Conservation (phyloP, 2,113 vertebrate species). For the Paracanthobrama guichenoti region DNA sequence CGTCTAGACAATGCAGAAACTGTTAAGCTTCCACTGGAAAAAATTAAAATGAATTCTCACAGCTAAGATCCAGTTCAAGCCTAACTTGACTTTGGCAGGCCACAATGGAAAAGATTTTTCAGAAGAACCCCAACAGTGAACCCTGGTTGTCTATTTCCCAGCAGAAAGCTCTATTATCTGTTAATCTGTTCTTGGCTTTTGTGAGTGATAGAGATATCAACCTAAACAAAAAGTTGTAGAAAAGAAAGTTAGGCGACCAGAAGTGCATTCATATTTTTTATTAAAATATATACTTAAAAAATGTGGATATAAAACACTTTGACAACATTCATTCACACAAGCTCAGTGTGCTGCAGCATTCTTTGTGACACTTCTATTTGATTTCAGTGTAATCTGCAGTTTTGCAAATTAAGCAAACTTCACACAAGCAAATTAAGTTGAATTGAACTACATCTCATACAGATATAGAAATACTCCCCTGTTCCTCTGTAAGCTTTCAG, state of each 20-base stretch:
- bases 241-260: neutral
- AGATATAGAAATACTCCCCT: slow-evolving; percentile 30
- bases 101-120: neutral
- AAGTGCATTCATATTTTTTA: slow-evolving; percentile 65
- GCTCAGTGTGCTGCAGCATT: slow-evolving; percentile 26
- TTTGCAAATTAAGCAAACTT: slow-evolving; percentile 45
- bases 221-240: neutral
- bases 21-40: neutral
- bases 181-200: neutral
- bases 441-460: slow-evolving; percentile 15
- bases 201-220: neutral
- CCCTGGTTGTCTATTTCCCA: neutral
- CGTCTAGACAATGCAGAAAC: neutral
- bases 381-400: slow-evolving; percentile 45
- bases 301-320: slow-evolving; percentile 93
- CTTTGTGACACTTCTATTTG: slow-evolving; percentile 14
- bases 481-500: slow-evolving; percentile 24
- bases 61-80: neutral
- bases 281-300: slow-evolving; percentile 89
- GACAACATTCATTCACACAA: slow-evolving; percentile 57
- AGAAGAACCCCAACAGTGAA: neutral
- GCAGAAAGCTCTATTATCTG: neutral
- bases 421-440: slow-evolving; percentile 40
- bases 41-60: neutral
- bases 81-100: neutral